phyloP scores from a whole-genome alignment of 2,888 invertebrate species.

The Orchestes rusci region DNA sequence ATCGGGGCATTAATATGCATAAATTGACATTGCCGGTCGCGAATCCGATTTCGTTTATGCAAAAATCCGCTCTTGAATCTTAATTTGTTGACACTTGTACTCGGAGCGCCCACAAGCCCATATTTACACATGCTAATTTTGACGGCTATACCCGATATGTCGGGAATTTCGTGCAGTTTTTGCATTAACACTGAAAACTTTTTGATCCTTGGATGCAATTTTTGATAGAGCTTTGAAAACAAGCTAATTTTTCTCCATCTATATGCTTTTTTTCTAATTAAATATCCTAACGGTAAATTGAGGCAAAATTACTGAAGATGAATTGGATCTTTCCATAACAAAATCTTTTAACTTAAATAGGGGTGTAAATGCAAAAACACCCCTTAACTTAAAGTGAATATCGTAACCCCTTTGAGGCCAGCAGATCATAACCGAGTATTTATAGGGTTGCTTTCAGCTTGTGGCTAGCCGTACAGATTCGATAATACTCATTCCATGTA shows the following conservation, averaged over 20 bases:
- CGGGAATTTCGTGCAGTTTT: slow-evolving; percentile 20
- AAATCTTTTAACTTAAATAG: no score
- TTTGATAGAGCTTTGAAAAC: slow-evolving; percentile 18
- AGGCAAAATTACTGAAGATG: no score
- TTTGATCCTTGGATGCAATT: no score
- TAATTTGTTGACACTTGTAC: slow-evolving; percentile 34
- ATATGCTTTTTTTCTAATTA: no score
- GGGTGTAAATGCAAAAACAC: slow-evolving; percentile 10
- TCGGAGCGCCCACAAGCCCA: slow-evolving; percentile 16
- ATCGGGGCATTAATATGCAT: slow-evolving; percentile 37
- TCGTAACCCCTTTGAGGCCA: slow-evolving; percentile 24
- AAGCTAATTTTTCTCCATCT: not conserved
- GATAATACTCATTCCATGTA: slow-evolving; percentile 37
- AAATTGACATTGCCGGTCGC: slow-evolving; percentile 37
- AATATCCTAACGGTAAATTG: no score
- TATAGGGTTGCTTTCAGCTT: slow-evolving; percentile 36
- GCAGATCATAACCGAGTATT: slow-evolving; percentile 38
- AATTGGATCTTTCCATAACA: no score
- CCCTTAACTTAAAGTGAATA: slow-evolving; percentile 14
- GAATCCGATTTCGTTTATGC: slow-evolving; percentile 33
- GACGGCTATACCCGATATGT: slow-evolving; percentile 25
- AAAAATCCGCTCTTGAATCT: slow-evolving; percentile 37
- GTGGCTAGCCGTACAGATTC: slow-evolving; percentile 29
- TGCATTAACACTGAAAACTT: not conserved
- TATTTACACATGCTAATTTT: slow-evolving; percentile 31